Percentiles rank a stretch among this genome's conserved stretches.
Conservation (phyloP, 2,888 invertebrate species). For the Callyntrura sp. region DNA sequence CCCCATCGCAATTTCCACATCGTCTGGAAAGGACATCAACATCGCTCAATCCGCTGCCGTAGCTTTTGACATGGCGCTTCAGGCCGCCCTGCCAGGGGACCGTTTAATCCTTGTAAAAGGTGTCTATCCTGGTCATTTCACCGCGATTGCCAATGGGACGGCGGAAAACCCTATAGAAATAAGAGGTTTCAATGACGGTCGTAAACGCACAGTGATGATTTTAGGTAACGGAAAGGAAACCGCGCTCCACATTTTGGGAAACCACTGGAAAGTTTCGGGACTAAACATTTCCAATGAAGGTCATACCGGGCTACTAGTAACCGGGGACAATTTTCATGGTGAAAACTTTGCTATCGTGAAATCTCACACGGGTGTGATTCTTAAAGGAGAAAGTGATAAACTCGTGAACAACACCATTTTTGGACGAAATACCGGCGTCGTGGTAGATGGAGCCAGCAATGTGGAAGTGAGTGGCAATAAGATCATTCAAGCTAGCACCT, state of each 20-base stretch:
- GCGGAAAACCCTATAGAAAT: neutral
- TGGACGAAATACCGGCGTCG: neutral
- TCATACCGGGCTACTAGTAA: neutral
- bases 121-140: neutral
- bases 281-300: conserved; percentile 2
- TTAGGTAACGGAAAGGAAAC: neutral
- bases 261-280: neutral
- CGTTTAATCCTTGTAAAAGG: neutral
- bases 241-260: neutral
- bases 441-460: neutral
- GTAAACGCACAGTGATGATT: neutral
- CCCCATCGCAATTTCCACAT: no score
- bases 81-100: neutral
- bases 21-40: no score
- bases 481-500: neutral
- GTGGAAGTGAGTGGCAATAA: neutral
- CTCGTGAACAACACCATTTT: neutral
- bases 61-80: neutral
- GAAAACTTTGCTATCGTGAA: neutral
- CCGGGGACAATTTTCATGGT: neutral
- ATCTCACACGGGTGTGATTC: neutral
- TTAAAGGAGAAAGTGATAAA: neutral
- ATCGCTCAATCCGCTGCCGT: no score
- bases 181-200: neutral
- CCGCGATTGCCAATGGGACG: neutral